These are phyloP conservation scores for Sthenelais limicola DNA, from an alignment of 2,888 invertebrate species.

Conservation along the genomic window DNA sequence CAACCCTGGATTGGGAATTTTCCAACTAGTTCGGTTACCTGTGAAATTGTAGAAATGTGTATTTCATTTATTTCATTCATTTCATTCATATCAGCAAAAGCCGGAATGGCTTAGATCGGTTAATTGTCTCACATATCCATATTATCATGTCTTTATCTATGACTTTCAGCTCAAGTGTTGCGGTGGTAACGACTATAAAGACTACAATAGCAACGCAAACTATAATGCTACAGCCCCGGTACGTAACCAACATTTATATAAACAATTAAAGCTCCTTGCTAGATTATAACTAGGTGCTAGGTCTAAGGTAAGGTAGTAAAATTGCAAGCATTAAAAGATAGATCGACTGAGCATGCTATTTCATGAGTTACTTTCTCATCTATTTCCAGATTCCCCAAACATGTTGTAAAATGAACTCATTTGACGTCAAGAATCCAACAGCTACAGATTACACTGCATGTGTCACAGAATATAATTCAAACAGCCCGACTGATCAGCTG, in stretches of 20 bases:
- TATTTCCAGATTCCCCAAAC: neutral
- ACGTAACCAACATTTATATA: no score
- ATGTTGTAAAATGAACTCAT: neutral
- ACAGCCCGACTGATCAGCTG: neutral
- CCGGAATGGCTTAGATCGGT: neutral
- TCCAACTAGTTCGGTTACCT: no score
- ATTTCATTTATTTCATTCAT: neutral
- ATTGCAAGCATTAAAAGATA: no score
- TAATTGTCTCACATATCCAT: neutral
- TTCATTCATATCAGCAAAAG: neutral
- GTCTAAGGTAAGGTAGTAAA: no score
- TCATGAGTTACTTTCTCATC: no score
- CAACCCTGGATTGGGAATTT: no score
- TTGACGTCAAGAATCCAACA: neutral
- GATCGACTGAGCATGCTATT: no score
- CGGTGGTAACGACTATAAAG: constrained; percentile 1
- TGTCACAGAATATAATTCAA: neutral
- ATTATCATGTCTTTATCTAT: neutral
- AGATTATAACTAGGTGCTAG: no score
- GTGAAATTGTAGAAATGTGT: no score
- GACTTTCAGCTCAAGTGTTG: constrained; percentile 16
- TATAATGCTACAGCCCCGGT: neutral
- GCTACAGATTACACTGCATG: neutral
- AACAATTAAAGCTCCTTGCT: no score
- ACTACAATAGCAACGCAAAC: constrained; percentile 1